Percentiles rank a stretch among this genome's conserved stretches.
Conservation (phyloP, 2,113 vertebrate genomes). For the Scomber scombrus region DNA sequence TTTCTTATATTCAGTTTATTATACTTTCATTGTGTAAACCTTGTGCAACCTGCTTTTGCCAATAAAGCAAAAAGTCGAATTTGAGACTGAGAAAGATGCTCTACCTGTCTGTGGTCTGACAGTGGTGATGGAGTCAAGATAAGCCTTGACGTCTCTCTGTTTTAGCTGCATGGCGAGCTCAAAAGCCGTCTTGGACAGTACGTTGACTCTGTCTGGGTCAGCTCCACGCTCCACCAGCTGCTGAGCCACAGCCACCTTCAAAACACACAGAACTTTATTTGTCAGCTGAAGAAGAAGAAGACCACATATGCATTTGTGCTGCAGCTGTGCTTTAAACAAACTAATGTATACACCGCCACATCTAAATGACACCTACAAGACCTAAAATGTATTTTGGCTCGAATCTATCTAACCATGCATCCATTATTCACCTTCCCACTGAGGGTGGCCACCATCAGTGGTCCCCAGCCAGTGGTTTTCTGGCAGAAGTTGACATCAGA, state of each 20-base stretch:
- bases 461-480: conserved; percentile 92
- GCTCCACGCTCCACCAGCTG: conserved; percentile 94
- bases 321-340: neutral
- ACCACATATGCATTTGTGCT: neutral
- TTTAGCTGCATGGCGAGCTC: conserved; percentile 92
- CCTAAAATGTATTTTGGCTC: neutral
- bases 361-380: too few relatives aligned
- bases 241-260: conserved; percentile 87
- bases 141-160: conserved; percentile 91
- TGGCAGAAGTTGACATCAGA: conserved; percentile 89
- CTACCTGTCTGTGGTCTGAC: conserved; percentile 93
- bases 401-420: neutral
- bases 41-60: neutral
- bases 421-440: conserved; percentile 83
- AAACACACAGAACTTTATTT: conserved; percentile 14
- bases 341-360: too few relatives aligned
- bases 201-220: conserved; percentile 91
- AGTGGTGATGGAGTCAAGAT: conserved; percentile 93
- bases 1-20: too few relatives aligned
- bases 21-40: too few relatives aligned
- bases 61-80: neutral
- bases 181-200: conserved; percentile 93
- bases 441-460: conserved; percentile 92
- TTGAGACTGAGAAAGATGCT: neutral
- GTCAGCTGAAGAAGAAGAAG: neutral